A percentile compares a stretch with the other conserved stretches of the same genome.
Evolutionary conservation across 2,113 vertebrate genomes (phyloP).

Genomic region (Salvelinus sp.): DNA sequence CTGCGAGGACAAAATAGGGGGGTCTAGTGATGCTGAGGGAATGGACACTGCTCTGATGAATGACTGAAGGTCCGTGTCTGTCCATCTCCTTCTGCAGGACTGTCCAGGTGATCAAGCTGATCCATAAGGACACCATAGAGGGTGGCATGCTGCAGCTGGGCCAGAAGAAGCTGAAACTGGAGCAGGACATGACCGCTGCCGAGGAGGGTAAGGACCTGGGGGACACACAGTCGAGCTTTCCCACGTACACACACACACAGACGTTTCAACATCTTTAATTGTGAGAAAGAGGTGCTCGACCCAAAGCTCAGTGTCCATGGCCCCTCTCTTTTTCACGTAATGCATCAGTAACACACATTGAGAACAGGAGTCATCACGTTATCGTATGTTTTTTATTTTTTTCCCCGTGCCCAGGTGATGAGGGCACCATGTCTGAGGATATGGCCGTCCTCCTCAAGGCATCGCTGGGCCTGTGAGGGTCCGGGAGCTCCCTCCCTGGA

Average conservation of each 20-base stretch:
- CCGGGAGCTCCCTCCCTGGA: background rate
- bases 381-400: background rate
- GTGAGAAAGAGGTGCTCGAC: no score
- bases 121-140: no score
- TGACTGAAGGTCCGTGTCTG: background rate
- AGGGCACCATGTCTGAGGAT: slow-evolving; percentile 85
- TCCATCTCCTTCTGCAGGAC: no score
- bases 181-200: slow-evolving; percentile 91
- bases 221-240: background rate
- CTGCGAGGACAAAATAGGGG: no score
- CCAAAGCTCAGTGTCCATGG: background rate
- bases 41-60: no score
- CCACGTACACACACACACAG: background rate
- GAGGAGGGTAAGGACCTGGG: slow-evolving; percentile 78
- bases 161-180: slow-evolving; percentile 91
- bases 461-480: slow-evolving; percentile 86
- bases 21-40: no score
- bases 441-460: slow-evolving; percentile 93
- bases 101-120: no score
- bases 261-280: no score
- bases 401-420: slow-evolving; percentile 76
- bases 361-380: background rate
- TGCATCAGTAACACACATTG: background rate
- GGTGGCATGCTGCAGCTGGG: no score
- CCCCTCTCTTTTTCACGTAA: background rate